Percentiles rank a stretch among this genome's conserved stretches.
Conservation (phyloP, 2,113 vertebrate species). For the Tor tambroides region DNA sequence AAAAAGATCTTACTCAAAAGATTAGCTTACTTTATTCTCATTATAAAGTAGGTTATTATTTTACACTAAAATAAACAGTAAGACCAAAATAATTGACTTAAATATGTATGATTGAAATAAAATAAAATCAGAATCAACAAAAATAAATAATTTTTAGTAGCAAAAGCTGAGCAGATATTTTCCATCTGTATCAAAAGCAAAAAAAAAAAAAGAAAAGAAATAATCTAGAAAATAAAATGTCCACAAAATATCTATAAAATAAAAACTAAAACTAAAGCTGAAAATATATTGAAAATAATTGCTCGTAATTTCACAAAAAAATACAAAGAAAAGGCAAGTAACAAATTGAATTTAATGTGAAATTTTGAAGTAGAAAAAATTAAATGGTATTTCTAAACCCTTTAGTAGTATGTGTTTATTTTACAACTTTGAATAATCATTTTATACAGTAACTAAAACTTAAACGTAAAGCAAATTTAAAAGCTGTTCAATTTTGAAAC, state of each 20-base stretch:
- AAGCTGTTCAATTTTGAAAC: not conserved
- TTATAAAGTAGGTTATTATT: not conserved
- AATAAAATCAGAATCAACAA: not conserved
- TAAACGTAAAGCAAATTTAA: not conserved
- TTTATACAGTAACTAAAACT: not conserved
- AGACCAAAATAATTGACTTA: not conserved
- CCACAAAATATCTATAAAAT: not conserved
- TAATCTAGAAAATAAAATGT: too few relatives aligned
- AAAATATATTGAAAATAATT: too few relatives aligned
- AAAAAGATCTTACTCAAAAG: not conserved
- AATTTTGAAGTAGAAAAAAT: too few relatives aligned
- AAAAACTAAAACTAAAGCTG: too few relatives aligned
- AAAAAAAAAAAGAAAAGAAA: not conserved
- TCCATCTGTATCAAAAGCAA: not conserved
- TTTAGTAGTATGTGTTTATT: too few relatives aligned
- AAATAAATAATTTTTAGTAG: not conserved
- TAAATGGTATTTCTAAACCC: too few relatives aligned
- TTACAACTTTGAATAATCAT: too few relatives aligned
- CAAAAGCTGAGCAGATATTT: not conserved
- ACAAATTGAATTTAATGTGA: too few relatives aligned
- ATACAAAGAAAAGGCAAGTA: too few relatives aligned
- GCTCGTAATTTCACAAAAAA: too few relatives aligned
- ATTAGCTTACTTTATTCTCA: not conserved
- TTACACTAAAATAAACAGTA: not conserved
- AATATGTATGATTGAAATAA: not conserved